Percentiles rank a stretch among this genome's conserved stretches.
These are phyloP conservation scores for Lochmaea crataegi DNA, from an alignment of 2,888 invertebrate genomes.

Conservation along the genomic window DNA sequence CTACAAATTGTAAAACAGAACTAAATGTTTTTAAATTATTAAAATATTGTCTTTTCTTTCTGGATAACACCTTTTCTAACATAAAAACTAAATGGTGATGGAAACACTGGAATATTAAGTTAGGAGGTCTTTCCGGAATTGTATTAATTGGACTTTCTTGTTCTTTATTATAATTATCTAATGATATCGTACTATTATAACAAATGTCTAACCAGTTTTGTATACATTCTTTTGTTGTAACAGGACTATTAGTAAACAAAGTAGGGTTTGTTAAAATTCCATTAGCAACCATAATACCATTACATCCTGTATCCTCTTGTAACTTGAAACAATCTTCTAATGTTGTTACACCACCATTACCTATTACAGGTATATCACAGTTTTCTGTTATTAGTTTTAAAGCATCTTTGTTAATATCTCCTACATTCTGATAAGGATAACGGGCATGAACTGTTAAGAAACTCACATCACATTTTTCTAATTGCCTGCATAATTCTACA, in stretches of 20 bases:
- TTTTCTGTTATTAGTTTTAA: constrained; percentile 78
- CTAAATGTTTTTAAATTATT: constrained; percentile 79
- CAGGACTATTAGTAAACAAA: constrained; percentile 79
- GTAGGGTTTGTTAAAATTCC: constrained; percentile 92
- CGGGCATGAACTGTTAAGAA: constrained; percentile 94
- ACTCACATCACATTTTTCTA: constrained; percentile 88
- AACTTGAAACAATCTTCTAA: constrained; percentile 78
- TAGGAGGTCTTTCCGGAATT: constrained; percentile 69
- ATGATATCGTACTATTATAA: constrained; percentile 65
- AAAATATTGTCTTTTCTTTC: constrained; percentile 79
- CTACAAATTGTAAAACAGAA: constrained; percentile 78
- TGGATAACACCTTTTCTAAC: constrained; percentile 85
- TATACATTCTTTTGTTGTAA: constrained; percentile 82
- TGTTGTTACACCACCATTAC: constrained; percentile 90
- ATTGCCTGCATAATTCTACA: constrained; percentile 78
- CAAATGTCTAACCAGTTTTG: constrained; percentile 84
- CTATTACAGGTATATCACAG: constrained; percentile 85
- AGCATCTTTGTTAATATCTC: constrained; percentile 76
- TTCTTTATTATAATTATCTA: constrained; percentile 44
- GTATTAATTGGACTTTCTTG: constrained; percentile 32
- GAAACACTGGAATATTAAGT: constrained; percentile 82
- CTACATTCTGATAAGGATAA: constrained; percentile 83
- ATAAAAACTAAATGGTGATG: constrained; percentile 98
- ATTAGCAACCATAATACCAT: constrained; percentile 94
- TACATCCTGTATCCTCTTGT: constrained; percentile 75